Conservation (phyloP, 2,888 invertebrate species). For the Mechanitis mazaeus region DNA sequence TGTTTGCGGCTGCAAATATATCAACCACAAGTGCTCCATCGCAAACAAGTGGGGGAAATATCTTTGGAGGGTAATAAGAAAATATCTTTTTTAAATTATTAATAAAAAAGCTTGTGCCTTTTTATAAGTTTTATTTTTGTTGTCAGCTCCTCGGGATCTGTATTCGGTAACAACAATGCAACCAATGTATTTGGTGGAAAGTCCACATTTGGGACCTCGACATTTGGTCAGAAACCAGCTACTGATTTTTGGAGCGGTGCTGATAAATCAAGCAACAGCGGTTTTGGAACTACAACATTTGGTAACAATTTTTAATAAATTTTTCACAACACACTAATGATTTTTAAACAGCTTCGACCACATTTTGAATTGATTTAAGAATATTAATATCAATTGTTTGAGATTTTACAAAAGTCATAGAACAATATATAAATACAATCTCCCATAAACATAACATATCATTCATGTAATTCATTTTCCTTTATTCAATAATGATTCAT, state of each 20-base stretch:
- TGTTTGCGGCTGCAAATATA: slow-evolving; percentile 67
- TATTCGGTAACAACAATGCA: slow-evolving; percentile 48
- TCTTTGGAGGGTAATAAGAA: slow-evolving; percentile 55
- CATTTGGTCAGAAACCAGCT: slow-evolving; percentile 52
- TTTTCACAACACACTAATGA: not conserved
- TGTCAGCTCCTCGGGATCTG: slow-evolving; percentile 46
- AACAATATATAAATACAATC: too few species aligned
- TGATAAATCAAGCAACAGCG: slow-evolving; percentile 37
- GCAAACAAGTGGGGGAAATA: slow-evolving; percentile 49
- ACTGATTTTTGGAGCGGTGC: slow-evolving; percentile 55
- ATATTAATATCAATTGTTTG: too few species aligned
- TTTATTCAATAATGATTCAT: not conserved
- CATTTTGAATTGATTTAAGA: not conserved
- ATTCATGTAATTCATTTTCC: not conserved
- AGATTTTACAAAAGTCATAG: too few species aligned
- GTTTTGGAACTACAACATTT: slow-evolving; percentile 48
- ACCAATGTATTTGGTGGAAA: slow-evolving; percentile 59
- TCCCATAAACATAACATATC: too few species aligned
- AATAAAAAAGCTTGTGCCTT: not conserved
- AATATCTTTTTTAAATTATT: too few species aligned
- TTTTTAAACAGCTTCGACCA: not conserved
- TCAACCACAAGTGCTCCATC: slow-evolving; percentile 59
- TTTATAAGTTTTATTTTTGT: not conserved
- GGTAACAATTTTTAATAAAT: slow-evolving; percentile 11
- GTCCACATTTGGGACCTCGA: slow-evolving; percentile 43